A percentile compares a stretch with the other conserved stretches of the same genome.
Evolutionary conservation across 2,888 invertebrate genomes (phyloP).

Genomic region (Orthosia gothica): DNA sequence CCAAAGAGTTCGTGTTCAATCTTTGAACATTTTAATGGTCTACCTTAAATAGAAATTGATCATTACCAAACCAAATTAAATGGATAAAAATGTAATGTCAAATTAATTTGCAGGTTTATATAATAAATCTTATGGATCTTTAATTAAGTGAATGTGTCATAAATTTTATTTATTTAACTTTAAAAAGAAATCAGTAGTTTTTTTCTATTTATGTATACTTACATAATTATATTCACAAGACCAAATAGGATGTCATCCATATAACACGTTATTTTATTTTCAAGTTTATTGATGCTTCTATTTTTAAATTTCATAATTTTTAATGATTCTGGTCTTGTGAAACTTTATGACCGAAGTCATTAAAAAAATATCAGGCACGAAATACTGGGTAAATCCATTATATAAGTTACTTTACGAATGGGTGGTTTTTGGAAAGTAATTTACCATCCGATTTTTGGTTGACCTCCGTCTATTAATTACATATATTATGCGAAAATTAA

Average conservation of each 20-base stretch:
- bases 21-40: background rate
- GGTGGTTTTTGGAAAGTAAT: background rate
- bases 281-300: conserved; percentile 12
- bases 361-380: background rate
- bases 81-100: background rate
- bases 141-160: background rate
- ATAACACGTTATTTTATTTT: conserved; percentile 8
- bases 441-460: background rate
- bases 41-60: conserved; percentile 2
- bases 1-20: background rate
- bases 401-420: too few relatives aligned
- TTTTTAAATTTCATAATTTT: conserved; percentile 2
- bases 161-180: conserved; percentile 7
- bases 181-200: background rate
- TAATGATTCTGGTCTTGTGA: background rate
- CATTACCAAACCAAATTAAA: conserved; percentile 16
- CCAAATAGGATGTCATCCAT: background rate
- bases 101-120: conserved; percentile 13
- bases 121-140: background rate
- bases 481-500: background rate
- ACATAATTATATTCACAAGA: background rate
- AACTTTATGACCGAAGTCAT: too few relatives aligned
- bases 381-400: background rate
- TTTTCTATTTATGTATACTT: too few relatives aligned
- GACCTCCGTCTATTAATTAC: background rate